These are phyloP conservation scores for Pilophorus perplexus DNA, from an alignment of 2,888 invertebrate genomes.

Conservation along the genomic window DNA sequence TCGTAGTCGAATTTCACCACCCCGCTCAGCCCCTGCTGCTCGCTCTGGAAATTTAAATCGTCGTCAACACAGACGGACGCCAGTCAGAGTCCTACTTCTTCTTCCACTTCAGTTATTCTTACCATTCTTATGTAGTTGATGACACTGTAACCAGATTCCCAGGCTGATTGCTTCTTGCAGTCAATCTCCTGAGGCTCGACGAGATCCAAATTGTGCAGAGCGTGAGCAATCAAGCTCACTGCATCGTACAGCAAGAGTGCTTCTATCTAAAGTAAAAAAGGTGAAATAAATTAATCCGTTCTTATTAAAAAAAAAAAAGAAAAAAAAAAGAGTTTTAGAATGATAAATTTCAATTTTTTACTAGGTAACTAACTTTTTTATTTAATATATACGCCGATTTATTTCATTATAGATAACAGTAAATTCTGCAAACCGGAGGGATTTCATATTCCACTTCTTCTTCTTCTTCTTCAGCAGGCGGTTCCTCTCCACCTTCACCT, in stretches of 20 bases:
- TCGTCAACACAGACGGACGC: too few relatives aligned
- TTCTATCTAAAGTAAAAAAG: constrained; percentile 53
- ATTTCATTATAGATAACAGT: too few relatives aligned
- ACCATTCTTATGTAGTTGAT: constrained; percentile 81
- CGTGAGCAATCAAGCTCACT: constrained; percentile 56
- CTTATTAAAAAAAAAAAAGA: background rate
- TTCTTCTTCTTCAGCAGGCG: constrained; percentile 22
- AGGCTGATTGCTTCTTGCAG: constrained; percentile 56
- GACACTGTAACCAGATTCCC: constrained; percentile 78
- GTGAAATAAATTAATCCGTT: background rate
- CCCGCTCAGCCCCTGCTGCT: constrained; percentile 53
- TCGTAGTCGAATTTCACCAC: constrained; percentile 53
- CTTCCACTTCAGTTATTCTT: constrained; percentile 39
- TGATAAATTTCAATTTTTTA: too few relatives aligned
- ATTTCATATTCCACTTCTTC: constrained; percentile 13
- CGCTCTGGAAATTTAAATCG: constrained; percentile 49
- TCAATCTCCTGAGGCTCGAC: constrained; percentile 49
- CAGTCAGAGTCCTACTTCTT: too few relatives aligned
- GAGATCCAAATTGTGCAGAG: constrained; percentile 53
- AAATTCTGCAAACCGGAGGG: constrained; percentile 20
- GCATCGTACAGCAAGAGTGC: constrained; percentile 59
- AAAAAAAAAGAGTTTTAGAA: background rate
- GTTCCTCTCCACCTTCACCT: constrained; percentile 10
- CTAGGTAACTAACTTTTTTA: too few relatives aligned
- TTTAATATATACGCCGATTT: too few relatives aligned